These are phyloP conservation scores for Odocoileus virginianus DNA, from an alignment of 2,113 vertebrate species.

Conservation along the genomic window DNA sequence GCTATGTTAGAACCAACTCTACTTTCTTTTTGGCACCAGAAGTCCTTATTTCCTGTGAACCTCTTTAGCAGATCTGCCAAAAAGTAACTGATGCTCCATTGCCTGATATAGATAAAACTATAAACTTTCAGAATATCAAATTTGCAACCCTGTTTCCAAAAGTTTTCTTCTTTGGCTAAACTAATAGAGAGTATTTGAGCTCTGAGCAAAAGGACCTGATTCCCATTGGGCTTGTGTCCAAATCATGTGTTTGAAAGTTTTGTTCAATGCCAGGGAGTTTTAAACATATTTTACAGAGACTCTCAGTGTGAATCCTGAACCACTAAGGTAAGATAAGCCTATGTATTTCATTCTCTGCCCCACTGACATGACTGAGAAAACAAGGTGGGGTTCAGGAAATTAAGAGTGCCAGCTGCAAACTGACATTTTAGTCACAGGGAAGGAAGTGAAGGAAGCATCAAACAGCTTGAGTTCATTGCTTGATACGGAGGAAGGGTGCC, in stretches of 20 bases:
- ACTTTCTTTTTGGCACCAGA: background rate
- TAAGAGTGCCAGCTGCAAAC: background rate
- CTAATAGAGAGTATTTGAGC: background rate
- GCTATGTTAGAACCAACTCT: background rate
- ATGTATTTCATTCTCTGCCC: background rate
- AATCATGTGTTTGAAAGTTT: background rate
- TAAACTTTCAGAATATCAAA: background rate
- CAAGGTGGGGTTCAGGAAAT: background rate
- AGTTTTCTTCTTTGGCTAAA: slow-evolving; percentile 10
- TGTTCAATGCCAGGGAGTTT: background rate
- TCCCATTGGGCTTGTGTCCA: slow-evolving; percentile 19
- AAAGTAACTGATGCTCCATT: background rate
- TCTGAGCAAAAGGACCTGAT: background rate
- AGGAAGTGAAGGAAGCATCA: background rate
- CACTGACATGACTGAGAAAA: background rate
- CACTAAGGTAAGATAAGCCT: background rate
- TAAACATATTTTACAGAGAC: background rate
- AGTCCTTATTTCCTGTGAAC: background rate
- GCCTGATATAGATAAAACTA: background rate
- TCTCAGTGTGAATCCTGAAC: slow-evolving; percentile 12
- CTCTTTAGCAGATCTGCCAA: background rate
- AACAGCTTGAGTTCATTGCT: background rate
- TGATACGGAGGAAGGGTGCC: background rate
- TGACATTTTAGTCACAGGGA: background rate
- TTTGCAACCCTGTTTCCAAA: background rate